Base-by-base conservation (phyloP, 1,140 invertebrate species). In the Venturia canescens region DNA sequence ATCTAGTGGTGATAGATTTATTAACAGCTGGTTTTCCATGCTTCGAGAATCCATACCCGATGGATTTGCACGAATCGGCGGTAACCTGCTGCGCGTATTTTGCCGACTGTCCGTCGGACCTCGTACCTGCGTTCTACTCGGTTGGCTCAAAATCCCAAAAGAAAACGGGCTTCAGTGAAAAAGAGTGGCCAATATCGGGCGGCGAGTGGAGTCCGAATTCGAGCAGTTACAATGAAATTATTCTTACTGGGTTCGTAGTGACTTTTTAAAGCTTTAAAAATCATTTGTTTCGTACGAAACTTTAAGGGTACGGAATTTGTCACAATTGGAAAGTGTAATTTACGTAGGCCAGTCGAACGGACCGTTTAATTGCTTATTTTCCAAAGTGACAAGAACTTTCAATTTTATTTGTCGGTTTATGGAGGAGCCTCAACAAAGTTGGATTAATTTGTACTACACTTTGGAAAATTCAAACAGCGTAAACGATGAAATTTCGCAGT, bases 41-140 rank as follows among this genome's bases (percentile, higher is more conserved):
- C 92, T 99, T 99, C 93, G 98, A 99, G 92, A 99, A 99, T 94
- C 99, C 98, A 66, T 99, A 99, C 93, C 97, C 98, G 60, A 99
- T 99, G 98, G 98, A 99, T 92, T 94, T 99, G 83, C 98, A 99
- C 92, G 98, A 99, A 92, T 98, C 97, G 76, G 96, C 98, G 44
- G 98, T 99, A 78, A 99, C 98, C 69, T 98, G 96, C 92, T 98
- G 98, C 92, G 95, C 96, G 78, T 99, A 99, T 93, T 95, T 99
- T 87, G 98, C 98, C 53, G 98, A 99, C 93, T 99, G 98, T 92
- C 98, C 98, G 38, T 96, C 97, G 74, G 98, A 99, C 93, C 94
- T 99, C 86, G 98, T 99, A 83, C 97, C 97, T 74, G 97, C 97
- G 53, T 96, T 98, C 88, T 98, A 98, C 91, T 97, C 96, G 13